Conservation (phyloP, 2,888 invertebrate species). For the Hemistola chrysoprasaria region DNA sequence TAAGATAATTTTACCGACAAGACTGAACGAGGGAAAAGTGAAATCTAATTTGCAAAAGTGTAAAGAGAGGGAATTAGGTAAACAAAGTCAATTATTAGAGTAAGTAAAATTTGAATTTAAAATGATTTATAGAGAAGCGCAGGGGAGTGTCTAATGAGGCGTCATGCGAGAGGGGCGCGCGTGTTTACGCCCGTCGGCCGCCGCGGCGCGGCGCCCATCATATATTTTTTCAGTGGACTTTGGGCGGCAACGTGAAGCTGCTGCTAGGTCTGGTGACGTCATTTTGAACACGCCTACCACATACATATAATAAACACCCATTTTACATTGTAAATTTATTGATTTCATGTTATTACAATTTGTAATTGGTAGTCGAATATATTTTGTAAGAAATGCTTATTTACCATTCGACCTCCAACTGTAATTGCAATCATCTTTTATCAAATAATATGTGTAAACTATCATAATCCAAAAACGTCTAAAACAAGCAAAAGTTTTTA, state of each 20-base stretch:
- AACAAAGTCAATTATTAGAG: constrained; percentile 78
- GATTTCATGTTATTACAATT: too few species aligned
- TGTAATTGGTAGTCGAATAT: too few species aligned
- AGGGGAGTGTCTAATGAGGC: constrained; percentile 81
- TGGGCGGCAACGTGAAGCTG: constrained; percentile 50
- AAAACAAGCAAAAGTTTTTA: constrained; percentile 42
- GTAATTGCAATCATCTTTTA: too few species aligned
- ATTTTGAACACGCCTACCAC: constrained; percentile 52
- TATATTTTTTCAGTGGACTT: constrained; percentile 60
- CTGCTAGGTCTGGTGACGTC: constrained; percentile 45
- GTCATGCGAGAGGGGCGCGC: constrained; percentile 78
- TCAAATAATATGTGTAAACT: too few species aligned
- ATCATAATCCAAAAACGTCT: too few species aligned
- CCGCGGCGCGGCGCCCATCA: constrained; percentile 39
- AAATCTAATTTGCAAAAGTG: constrained; percentile 77
- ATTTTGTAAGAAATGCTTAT: too few species aligned
- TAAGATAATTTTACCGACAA: constrained; percentile 57
- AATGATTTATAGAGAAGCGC: constrained; percentile 79
- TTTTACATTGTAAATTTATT: constrained; percentile 32
- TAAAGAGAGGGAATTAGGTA: constrained; percentile 72
- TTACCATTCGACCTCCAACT: too few species aligned
- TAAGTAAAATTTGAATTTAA: constrained; percentile 81
- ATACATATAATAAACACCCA: constrained; percentile 40
- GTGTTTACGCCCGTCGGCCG: constrained; percentile 74
- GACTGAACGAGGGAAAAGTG: constrained; percentile 56